Conservation (phyloP, 2,797 vertebrate species). For the Tenualosa thibaudeaui region DNA sequence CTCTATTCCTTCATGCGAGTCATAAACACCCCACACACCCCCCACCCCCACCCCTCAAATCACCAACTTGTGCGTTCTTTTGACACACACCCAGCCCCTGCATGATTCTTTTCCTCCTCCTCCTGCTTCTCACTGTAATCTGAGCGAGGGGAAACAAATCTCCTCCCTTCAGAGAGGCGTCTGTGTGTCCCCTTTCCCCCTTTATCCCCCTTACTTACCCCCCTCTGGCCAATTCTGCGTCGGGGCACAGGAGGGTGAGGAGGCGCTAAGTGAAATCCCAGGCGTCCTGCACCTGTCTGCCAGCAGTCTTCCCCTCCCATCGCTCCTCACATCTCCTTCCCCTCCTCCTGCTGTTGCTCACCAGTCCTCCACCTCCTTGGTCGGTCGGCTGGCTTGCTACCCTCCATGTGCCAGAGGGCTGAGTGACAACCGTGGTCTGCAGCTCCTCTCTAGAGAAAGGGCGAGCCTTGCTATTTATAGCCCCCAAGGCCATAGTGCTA, state of each 20-base stretch:
- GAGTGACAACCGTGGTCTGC: slow-evolving; percentile 45
- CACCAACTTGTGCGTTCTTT: background rate
- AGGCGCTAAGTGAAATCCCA: slow-evolving; percentile 43
- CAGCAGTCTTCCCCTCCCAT: background rate
- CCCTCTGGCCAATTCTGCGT: background rate
- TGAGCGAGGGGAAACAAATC: background rate
- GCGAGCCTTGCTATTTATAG: slow-evolving; percentile 48
- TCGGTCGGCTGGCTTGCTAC: background rate
- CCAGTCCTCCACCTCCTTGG: background rate
- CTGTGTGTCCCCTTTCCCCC: background rate
- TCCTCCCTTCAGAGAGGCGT: background rate
- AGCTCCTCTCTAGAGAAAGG: slow-evolving; percentile 12
- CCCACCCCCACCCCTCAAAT: background rate
- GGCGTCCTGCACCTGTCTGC: slow-evolving; percentile 53
- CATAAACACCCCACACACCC: background rate
- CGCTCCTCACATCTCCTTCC: background rate
- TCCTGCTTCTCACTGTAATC: background rate
- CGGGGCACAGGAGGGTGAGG: background rate
- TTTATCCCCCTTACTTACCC: background rate
- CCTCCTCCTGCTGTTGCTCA: background rate
- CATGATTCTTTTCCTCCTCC: background rate
- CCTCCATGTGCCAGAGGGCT: background rate
- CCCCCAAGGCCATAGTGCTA: slow-evolving; percentile 18
- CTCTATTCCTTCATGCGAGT: background rate
- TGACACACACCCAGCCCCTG: background rate